These are phyloP conservation scores for Siniperca obscura DNA, from an alignment of 2,797 vertebrate genomes.

Conservation along the genomic window DNA sequence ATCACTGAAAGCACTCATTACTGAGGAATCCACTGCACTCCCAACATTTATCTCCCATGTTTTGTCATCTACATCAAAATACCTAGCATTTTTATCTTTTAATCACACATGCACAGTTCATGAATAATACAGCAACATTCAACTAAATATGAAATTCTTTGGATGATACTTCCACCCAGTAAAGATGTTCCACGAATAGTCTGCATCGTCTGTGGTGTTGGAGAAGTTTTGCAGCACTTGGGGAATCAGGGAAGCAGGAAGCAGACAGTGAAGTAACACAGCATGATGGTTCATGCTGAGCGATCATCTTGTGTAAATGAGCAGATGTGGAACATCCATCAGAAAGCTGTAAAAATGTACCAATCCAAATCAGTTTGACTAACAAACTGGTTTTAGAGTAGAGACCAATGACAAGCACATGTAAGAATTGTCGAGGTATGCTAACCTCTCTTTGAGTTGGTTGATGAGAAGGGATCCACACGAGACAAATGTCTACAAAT, in stretches of 20 bases:
- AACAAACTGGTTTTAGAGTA: background rate
- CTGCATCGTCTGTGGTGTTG: background rate
- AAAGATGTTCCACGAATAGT: background rate
- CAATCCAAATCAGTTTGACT: constrained; percentile 5
- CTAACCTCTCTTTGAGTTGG: too few species aligned
- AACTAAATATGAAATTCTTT: background rate
- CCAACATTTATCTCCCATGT: background rate
- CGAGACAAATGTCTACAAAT: too few species aligned
- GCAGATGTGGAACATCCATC: constrained; percentile 53
- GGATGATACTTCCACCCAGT: background rate
- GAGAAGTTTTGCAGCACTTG: constrained; percentile 19
- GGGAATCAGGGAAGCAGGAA: constrained; percentile 25
- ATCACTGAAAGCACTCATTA: constrained; percentile 19
- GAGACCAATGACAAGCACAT: background rate
- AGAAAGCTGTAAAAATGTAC: constrained; percentile 22
- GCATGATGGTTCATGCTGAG: constrained; percentile 41
- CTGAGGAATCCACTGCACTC: background rate
- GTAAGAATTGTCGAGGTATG: background rate
- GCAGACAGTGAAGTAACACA: constrained; percentile 30
- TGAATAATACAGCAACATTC: constrained; percentile 13
- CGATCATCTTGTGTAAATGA: constrained; percentile 47
- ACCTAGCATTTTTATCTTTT: background rate
- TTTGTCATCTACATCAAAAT: background rate
- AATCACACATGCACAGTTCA: constrained; percentile 14
- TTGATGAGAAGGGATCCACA: too few species aligned